Evolutionary conservation across 2,888 invertebrate genomes (phyloP).

Genomic region (Rhamnusium bicolor): DNA sequence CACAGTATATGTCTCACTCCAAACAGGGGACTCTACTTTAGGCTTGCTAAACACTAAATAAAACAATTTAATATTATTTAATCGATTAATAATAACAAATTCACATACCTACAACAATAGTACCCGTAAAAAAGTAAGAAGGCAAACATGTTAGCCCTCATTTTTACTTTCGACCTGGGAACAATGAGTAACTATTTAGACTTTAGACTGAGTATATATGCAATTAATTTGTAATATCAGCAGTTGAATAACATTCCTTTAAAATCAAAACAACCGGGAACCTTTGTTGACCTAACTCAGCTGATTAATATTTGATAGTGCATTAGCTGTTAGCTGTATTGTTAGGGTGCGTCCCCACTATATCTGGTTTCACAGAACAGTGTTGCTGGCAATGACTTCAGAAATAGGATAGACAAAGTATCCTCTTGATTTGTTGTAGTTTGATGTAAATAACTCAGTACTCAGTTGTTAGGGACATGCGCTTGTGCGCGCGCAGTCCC

Average conservation of each 20-base stretch:
- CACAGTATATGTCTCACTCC: slow-evolving; percentile 82
- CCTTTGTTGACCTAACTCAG: slow-evolving; percentile 14
- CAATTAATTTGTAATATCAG: neutral
- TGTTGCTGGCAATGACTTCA: no score
- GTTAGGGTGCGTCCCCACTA: no score
- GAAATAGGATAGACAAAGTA: no score
- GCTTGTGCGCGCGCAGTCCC: no score
- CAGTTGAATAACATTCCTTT: neutral
- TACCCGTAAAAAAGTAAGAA: neutral
- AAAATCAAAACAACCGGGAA: slow-evolving; percentile 15
- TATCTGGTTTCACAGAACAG: no score
- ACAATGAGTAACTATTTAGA: neutral
- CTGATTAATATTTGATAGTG: no score
- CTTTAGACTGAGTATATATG: neutral
- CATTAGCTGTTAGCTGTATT: no score
- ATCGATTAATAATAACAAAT: neutral
- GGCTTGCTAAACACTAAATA: slow-evolving; percentile 33
- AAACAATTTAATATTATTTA: neutral
- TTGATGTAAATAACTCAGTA: no score
- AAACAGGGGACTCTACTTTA: slow-evolving; percentile 64
- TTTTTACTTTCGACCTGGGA: neutral
- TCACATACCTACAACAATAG: neutral
- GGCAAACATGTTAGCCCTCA: neutral
- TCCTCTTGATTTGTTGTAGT: no score
- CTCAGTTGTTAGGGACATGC: no score